Percentiles rank a stretch among this genome's conserved stretches.
Evolutionary conservation across 2,113 vertebrate genomes (phyloP).

Genomic region (Eubucco bourcierii): DNA sequence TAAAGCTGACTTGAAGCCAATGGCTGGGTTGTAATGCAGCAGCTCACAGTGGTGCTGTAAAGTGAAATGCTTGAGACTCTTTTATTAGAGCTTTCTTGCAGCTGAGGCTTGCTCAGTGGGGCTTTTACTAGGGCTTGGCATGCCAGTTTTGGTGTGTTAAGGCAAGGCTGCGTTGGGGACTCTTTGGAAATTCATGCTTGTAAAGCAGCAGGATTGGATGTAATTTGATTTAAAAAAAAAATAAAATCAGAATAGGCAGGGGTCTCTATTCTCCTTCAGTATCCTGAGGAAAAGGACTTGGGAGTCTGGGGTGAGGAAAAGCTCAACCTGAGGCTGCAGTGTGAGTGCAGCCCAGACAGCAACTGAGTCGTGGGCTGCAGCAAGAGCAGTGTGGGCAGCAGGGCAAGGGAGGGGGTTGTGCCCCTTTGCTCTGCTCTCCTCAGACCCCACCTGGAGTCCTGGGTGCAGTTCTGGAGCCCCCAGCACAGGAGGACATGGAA

Average conservation of each 20-base stretch:
- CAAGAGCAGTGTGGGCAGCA: too few species aligned
- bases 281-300: too few species aligned
- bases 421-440: too few species aligned
- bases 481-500: too few species aligned
- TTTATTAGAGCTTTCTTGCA: conserved; percentile 78
- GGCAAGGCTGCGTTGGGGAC: conserved; percentile 44
- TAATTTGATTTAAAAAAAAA: conserved; percentile 60
- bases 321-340: too few species aligned
- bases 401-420: too few species aligned
- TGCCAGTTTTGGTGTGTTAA: conserved; percentile 68
- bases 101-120: conserved; percentile 79
- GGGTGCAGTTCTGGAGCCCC: too few species aligned
- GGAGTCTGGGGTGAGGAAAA: too few species aligned
- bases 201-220: conserved; percentile 63
- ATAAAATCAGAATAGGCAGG: conserved; percentile 50
- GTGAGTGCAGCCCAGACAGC: too few species aligned
- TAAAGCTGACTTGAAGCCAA: conserved; percentile 72
- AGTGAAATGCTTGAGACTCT: conserved; percentile 76
- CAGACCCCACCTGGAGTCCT: too few species aligned
- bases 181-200: conserved; percentile 64
- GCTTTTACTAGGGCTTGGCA: conserved; percentile 66
- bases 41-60: conserved; percentile 74
- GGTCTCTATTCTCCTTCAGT: conserved; percentile 50
- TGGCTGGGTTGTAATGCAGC: conserved; percentile 51
- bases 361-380: too few species aligned